These are phyloP conservation scores for Omphaloscelis lunosa DNA, from an alignment of 2,888 invertebrate species.

Conservation along the genomic window DNA sequence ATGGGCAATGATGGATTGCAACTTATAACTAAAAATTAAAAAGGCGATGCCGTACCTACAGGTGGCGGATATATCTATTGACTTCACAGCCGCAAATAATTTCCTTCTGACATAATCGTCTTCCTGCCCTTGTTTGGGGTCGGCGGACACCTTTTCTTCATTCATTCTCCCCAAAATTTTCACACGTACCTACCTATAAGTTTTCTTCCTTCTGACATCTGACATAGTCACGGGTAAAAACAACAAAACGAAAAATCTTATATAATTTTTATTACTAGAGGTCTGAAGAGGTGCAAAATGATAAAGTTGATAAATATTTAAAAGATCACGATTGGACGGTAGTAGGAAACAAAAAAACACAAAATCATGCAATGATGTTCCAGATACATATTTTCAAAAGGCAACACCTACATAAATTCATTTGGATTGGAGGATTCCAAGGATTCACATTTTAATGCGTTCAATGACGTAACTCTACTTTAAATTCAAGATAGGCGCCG, in stretches of 20 bases:
- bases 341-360: neutral
- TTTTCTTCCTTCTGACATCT: neutral
- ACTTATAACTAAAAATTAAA: neutral
- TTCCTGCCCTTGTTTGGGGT: too few relatives aligned
- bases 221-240: neutral
- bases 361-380: neutral
- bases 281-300: too few relatives aligned
- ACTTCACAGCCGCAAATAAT: too few relatives aligned
- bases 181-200: too few relatives aligned
- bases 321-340: neutral
- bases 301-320: neutral
- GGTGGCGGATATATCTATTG: neutral
- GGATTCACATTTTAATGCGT: slow-evolving; percentile 36
- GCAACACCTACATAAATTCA: neutral
- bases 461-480: slow-evolving; percentile 52
- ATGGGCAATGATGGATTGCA: neutral
- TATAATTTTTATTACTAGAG: neutral
- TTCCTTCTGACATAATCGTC: neutral
- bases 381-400: slow-evolving; percentile 28
- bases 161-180: too few relatives aligned
- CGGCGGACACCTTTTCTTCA: too few relatives aligned
- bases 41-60: too few relatives aligned
- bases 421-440: slow-evolving; percentile 38
- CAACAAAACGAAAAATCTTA: neutral
- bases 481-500: slow-evolving; percentile 55